Evolutionary conservation across 1,140 invertebrate genomes (phyloP), one percentile per base, ranked within the genome.

Genomic region (Macrobrachium nipponense): DNA sequence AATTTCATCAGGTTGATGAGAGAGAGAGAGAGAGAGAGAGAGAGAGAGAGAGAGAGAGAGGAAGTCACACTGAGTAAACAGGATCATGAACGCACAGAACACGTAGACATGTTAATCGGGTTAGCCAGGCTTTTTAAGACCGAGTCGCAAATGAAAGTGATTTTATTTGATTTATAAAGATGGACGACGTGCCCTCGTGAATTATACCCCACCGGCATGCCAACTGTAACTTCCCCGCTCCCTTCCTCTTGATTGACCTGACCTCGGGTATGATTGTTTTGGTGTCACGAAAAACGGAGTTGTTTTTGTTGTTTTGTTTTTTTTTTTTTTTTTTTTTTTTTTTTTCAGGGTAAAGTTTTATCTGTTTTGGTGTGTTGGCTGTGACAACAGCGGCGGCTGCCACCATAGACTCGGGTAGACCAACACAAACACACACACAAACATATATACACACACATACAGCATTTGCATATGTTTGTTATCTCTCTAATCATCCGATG

Each of bases 161-260:
- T 87, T 10, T 82, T 82, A 23, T 87, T 27, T 87, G 73, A 82
- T 87, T 82, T 82, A 82, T 77, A 76, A 62, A 87, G 79, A 87
- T 83, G 27, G 80, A 87, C 64, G 20, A 62, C 36, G 72, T 83
- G 81, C 79, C 75, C 73, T 60, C 70, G 77, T 70, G 82, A 87
- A 66, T 82, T 80, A 83, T 83, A 83, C 79, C 83, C 80, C 66
- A 72, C 23, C 66, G 27, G 76, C 87, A 79, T 87, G 87, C 80
- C 81, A 87, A 58, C 44, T 51, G n/a, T n/a, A n/a, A 18, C 17
- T 17, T 58, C 66, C 27, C 15, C 78, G 5, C 60, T 60, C 58
- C 18, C 20, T 77, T n/a, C 20, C 51, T 59, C 58, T 61, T 20
- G 20, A 17, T 78, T 11, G 8, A 44, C 17, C 51, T 59, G 6